phyloP scores from a whole-genome alignment of 2,888 invertebrate species.

The Heteromyza rotundicornis region DNA sequence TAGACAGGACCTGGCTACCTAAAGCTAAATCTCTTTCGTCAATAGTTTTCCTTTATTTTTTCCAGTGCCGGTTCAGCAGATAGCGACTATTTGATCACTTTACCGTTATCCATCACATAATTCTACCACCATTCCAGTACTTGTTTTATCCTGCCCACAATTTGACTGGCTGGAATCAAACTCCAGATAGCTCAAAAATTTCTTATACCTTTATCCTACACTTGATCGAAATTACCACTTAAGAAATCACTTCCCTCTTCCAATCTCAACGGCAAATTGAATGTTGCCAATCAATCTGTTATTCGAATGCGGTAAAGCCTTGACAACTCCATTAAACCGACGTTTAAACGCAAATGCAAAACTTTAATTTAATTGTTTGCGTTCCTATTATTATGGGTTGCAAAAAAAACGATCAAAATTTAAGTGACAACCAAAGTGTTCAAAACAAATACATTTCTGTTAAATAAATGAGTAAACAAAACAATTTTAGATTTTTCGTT shows the following conservation, averaged over 20 bases:
- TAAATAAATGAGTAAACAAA: constrained; percentile 4
- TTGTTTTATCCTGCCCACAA: too few species aligned
- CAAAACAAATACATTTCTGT: not conserved
- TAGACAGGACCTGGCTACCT: too few species aligned
- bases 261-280: not conserved
- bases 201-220: too few species aligned
- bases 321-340: not conserved
- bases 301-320: not conserved
- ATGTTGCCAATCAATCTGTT: not conserved
- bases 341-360: not conserved
- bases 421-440: not conserved
- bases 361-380: not conserved
- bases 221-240: too few species aligned
- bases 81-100: too few species aligned
- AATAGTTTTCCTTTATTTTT: too few species aligned
- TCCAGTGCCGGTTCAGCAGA: too few species aligned
- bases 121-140: too few species aligned
- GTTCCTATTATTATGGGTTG: not conserved
- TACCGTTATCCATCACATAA: too few species aligned
- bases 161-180: too few species aligned
- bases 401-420: not conserved
- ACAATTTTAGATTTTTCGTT: not conserved
- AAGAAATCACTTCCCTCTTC: not conserved
- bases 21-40: too few species aligned
- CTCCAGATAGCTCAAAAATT: too few species aligned